Percentiles rank a stretch among this genome's conserved stretches.
Evolutionary conservation across 2,113 vertebrate species (phyloP).

Genomic region (Sceloporus undulatus): DNA sequence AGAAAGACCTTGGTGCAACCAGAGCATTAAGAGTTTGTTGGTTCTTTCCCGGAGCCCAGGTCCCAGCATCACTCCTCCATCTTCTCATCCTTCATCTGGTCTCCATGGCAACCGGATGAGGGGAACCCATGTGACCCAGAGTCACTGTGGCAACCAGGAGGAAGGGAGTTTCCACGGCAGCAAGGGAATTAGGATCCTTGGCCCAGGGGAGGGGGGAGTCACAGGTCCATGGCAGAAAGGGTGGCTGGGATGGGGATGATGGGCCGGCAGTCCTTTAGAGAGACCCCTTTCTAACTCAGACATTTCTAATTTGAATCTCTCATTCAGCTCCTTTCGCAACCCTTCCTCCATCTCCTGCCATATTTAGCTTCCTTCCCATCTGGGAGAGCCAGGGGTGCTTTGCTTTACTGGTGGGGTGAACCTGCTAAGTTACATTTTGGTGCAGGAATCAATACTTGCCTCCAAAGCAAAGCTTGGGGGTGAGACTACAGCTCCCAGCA

Average conservation of each 20-base stretch:
- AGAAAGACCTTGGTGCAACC: too few relatives aligned
- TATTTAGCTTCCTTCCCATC: neutral
- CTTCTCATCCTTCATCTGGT: slow-evolving; percentile 27
- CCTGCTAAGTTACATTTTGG: neutral
- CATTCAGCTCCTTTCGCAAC: neutral
- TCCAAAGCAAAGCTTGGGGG: too few relatives aligned
- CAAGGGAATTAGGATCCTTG: neutral
- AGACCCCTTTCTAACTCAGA: neutral
- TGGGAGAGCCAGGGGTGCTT: neutral
- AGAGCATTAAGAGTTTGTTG: too few relatives aligned
- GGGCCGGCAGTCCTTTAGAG: too few relatives aligned
- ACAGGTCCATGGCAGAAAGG: neutral
- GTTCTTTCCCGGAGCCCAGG: neutral
- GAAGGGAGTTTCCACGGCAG: slow-evolving; percentile 41
- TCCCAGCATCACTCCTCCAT: neutral
- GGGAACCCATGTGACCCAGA: slow-evolving; percentile 27
- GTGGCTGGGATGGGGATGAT: too few relatives aligned
- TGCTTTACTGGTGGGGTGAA: neutral
- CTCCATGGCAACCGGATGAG: slow-evolving; percentile 35
- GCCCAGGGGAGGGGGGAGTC: neutral
- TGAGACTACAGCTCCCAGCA: neutral
- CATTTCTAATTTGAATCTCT: neutral
- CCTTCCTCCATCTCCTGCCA: neutral
- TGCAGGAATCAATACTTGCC: neutral
- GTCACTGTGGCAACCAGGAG: slow-evolving; percentile 39